A percentile compares a stretch with the other conserved stretches of the same genome.
Evolutionary conservation across 2,113 vertebrate genomes (phyloP).

Genomic region (Stigmatopora nigra): DNA sequence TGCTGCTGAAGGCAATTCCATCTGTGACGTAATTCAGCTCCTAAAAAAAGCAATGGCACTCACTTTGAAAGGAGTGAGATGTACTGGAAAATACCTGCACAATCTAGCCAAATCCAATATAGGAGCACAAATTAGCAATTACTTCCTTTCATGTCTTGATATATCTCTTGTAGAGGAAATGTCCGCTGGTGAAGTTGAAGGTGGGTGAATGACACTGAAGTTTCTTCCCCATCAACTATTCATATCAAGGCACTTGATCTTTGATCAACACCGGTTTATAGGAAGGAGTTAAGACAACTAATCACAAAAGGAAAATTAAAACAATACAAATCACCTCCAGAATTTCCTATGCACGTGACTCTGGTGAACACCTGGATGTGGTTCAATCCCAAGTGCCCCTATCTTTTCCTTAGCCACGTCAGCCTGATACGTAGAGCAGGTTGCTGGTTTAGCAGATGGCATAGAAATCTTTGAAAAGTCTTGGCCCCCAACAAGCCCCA

Average conservation of each 20-base stretch:
- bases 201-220: background rate
- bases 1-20: constrained; percentile 57
- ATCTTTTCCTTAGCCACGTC: constrained; percentile 40
- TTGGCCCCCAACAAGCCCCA: constrained; percentile 64
- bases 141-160: background rate
- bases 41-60: constrained; percentile 13
- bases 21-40: constrained; percentile 61
- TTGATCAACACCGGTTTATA: constrained; percentile 41
- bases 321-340: background rate
- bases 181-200: too few relatives aligned
- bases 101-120: background rate
- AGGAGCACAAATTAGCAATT: background rate
- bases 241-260: constrained; percentile 40
- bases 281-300: constrained; percentile 40
- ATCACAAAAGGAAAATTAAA: constrained; percentile 29
- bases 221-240: constrained; percentile 52
- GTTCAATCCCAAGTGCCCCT: constrained; percentile 27
- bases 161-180: too few relatives aligned
- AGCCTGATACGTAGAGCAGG: constrained; percentile 32
- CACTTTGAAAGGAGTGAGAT: constrained; percentile 1
- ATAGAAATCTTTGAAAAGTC: constrained; percentile 61
- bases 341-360: constrained; percentile 53
- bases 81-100: background rate
- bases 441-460: constrained; percentile 63
- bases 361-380: constrained; percentile 47